Evolutionary conservation across 2,888 invertebrate genomes (phyloP).

Genomic region (Lysandra coridon): DNA sequence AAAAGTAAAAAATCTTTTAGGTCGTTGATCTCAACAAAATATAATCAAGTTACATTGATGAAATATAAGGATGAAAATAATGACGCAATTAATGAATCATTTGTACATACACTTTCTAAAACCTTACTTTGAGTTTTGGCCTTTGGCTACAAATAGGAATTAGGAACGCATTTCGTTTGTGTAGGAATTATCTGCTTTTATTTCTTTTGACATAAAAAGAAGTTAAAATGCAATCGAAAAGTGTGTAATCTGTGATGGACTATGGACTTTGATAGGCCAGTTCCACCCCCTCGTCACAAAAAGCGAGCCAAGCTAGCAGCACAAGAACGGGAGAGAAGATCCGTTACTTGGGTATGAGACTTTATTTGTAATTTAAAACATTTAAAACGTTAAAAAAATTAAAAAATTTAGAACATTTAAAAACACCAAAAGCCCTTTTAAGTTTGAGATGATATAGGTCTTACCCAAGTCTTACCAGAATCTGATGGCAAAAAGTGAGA

Average conservation of each 20-base stretch:
- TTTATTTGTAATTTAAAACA: too few species aligned
- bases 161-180: background rate
- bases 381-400: too few species aligned
- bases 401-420: too few species aligned
- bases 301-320: conserved; percentile 67
- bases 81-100: background rate
- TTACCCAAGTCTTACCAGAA: too few species aligned
- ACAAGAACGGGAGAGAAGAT: conserved; percentile 60
- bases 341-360: conserved; percentile 66
- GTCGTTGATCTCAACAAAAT: background rate
- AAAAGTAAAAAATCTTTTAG: background rate
- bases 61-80: background rate
- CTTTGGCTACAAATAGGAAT: background rate
- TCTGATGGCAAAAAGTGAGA: too few species aligned
- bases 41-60: background rate
- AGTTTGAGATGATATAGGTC: too few species aligned
- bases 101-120: background rate
- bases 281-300: conserved; percentile 73
- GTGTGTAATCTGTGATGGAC: conserved; percentile 33
- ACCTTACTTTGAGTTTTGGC: background rate
- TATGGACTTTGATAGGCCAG: conserved; percentile 46
- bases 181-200: background rate
- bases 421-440: too few species aligned
- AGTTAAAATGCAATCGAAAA: conserved; percentile 17
- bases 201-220: background rate